Percentiles rank a stretch among this genome's conserved stretches.
These are phyloP conservation scores for Manis crassicaudata DNA, from an alignment of 2,797 vertebrate genomes.

Conservation along the genomic window DNA sequence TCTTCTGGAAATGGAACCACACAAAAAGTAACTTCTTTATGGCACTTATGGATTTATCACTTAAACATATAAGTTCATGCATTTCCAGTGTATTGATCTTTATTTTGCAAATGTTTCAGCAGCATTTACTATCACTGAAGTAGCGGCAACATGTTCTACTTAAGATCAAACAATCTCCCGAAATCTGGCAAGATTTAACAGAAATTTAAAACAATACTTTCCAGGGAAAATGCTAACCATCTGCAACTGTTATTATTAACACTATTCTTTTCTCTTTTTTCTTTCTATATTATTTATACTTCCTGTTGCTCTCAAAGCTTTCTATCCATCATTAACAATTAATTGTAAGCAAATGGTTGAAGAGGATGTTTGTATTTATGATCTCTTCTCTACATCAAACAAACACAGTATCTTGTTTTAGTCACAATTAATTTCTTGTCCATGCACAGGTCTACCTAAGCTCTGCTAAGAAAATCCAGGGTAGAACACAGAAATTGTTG, in stretches of 20 bases:
- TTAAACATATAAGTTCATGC: constrained; percentile 75
- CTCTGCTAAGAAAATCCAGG: not conserved
- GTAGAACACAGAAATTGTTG: not conserved
- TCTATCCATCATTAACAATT: constrained; percentile 83
- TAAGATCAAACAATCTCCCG: constrained; percentile 85
- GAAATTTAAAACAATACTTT: constrained; percentile 87
- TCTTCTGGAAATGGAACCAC: constrained; percentile 43
- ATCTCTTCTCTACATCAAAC: constrained; percentile 62
- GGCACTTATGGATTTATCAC: constrained; percentile 79
- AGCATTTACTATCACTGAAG: constrained; percentile 79
- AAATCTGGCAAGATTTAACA: constrained; percentile 89
- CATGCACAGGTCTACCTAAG: constrained; percentile 45
- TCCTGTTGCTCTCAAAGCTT: constrained; percentile 80
- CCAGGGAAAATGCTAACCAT: constrained; percentile 86
- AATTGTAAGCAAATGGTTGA: constrained; percentile 85
- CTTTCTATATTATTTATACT: constrained; percentile 81
- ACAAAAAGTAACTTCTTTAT: constrained; percentile 45
- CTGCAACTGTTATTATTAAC: constrained; percentile 85
- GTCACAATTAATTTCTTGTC: constrained; percentile 60
- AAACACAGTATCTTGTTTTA: constrained; percentile 75
- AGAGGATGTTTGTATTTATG: constrained; percentile 58
- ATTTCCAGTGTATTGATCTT: constrained; percentile 75
- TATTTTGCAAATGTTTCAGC: constrained; percentile 74
- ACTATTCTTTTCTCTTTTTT: constrained; percentile 79
- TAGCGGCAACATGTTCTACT: constrained; percentile 82